Base-by-base conservation (phyloP, 1,140 invertebrate genomes). In the Apocrypta bakeri region DNA sequence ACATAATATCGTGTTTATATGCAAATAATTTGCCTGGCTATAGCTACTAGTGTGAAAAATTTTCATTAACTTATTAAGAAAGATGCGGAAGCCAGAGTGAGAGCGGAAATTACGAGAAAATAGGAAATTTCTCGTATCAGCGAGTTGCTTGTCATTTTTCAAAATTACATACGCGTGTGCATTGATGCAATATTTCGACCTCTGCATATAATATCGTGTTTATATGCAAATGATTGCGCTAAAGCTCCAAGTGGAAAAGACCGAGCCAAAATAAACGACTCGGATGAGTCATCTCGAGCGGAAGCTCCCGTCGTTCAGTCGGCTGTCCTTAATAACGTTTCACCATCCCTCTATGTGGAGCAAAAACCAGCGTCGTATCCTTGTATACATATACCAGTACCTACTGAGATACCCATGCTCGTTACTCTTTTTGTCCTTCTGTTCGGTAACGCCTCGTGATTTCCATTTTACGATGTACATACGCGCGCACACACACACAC, bases 401-500 rank as follows among this genome's bases (percentile, higher is more conserved):
- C 33, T 29, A 21, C n/a, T 29, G 27, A 3, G 42, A 29, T 63
- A 73, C 17, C 9, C 56, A 6, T 7, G 68, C 17, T 4, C 3
- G 40, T 33, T 12, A 12, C 31, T 56, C 48, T 8, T 69, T 24
- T 11, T 64, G 17, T 42, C n/a, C 48, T 40, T 64, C 21, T 56
- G 79, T 40, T 64, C 21, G 69, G 79, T 73, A 80, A 80, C 69
- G 79, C 69, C 71, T 80, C 56, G 79, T 42, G 69, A 74, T 80
- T 73, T 80, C 79, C 73, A 80, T 48, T 73, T 56, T 56, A 56
- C 42, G 3, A 48, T 48, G 4, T 17, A 56, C n/a, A 56, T 21
- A 56, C 17, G 12, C n/a, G n/a, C n/a, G n/a, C n/a, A 66, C 12
- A 66, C 24, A 2, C 24, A 2, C 8, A 27, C 12, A 64, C 21